Evolutionary conservation across 2,888 invertebrate species (phyloP).

Genomic region (Troides oblongomaculatus): DNA sequence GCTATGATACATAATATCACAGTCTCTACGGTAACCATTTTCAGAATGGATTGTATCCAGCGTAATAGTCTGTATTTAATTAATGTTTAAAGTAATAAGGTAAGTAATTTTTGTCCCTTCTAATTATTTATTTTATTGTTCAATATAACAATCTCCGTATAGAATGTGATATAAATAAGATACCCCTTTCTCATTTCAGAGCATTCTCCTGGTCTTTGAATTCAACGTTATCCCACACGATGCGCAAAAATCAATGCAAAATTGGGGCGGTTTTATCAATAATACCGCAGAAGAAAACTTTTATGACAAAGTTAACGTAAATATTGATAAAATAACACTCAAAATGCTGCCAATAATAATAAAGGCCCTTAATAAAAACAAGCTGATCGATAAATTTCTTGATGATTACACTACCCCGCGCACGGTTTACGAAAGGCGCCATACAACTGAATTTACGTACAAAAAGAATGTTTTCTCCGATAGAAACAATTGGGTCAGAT

Average conservation of each 20-base stretch:
- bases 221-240: slow-evolving; percentile 43
- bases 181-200: slow-evolving; percentile 53
- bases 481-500: slow-evolving; percentile 48
- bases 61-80: neutral
- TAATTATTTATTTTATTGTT: neutral
- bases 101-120: neutral
- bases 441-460: slow-evolving; percentile 45
- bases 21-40: neutral
- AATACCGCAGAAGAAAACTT: slow-evolving; percentile 47
- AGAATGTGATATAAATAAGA: neutral
- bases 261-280: slow-evolving; percentile 56
- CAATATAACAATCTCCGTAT: neutral
- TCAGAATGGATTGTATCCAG: neutral
- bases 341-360: slow-evolving; percentile 59
- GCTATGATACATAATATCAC: neutral
- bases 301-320: slow-evolving; percentile 44
- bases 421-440: slow-evolving; percentile 38
- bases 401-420: slow-evolving; percentile 50
- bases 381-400: slow-evolving; percentile 49
- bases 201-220: slow-evolving; percentile 60
- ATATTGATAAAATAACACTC: slow-evolving; percentile 48
- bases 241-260: slow-evolving; percentile 34
- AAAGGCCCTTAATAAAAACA: slow-evolving; percentile 57
- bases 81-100: neutral
- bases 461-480: slow-evolving; percentile 49